phyloP scores from a whole-genome alignment of 2,888 invertebrate genomes.

The Orthosia incerta region DNA sequence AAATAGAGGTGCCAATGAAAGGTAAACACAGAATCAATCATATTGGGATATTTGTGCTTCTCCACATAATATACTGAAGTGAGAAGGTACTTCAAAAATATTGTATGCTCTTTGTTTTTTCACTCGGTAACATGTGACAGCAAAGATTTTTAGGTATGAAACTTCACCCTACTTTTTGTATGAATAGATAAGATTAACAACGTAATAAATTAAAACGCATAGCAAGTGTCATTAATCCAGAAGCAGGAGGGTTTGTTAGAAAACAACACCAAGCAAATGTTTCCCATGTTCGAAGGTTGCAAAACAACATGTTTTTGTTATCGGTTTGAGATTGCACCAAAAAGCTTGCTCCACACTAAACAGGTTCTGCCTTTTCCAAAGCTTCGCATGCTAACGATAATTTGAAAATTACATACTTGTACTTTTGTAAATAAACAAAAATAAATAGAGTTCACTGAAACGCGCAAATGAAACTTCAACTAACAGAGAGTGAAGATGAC shows the following conservation, averaged over 20 bases:
- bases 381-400: slow-evolving; percentile 60
- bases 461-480: slow-evolving; percentile 66
- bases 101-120: not conserved
- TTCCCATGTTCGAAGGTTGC: slow-evolving; percentile 26
- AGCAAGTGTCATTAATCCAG: slow-evolving; percentile 2
- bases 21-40: not conserved
- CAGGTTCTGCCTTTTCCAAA: slow-evolving; percentile 44
- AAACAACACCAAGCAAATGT: slow-evolving; percentile 28
- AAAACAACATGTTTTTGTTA: not conserved
- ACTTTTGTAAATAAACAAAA: slow-evolving; percentile 56
- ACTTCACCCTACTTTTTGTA: not conserved
- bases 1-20: too few relatives aligned
- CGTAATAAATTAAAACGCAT: not conserved
- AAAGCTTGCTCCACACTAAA: slow-evolving; percentile 35
- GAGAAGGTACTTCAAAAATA: too few relatives aligned
- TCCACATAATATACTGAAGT: too few relatives aligned
- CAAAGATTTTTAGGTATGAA: not conserved
- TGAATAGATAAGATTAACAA: slow-evolving; percentile 1
- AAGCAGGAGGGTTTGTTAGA: slow-evolving; percentile 16
- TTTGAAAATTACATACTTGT: slow-evolving; percentile 67
- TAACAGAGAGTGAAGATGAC: slow-evolving; percentile 74
- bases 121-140: not conserved
- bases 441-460: slow-evolving; percentile 33
- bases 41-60: not conserved
- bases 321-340: not conserved